These are phyloP conservation scores for Catamblyrhynchus diadema DNA, from an alignment of 2,797 vertebrate genomes.

Conservation along the genomic window DNA sequence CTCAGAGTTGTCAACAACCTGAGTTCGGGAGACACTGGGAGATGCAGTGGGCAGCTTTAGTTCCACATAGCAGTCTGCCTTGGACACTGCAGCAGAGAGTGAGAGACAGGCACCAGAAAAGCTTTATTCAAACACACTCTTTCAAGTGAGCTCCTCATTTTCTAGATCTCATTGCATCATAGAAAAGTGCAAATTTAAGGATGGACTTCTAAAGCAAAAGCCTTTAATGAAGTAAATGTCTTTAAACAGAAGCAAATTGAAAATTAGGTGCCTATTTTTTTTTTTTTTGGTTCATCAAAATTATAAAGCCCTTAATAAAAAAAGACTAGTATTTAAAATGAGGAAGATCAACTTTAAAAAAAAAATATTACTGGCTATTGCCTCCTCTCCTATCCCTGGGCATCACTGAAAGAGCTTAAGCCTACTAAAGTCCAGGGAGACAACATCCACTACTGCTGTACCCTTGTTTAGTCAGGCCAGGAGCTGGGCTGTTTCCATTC, in stretches of 20 bases:
- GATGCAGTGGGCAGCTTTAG: slow-evolving; percentile 75
- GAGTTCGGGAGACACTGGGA: slow-evolving; percentile 51
- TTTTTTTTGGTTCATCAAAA: background rate
- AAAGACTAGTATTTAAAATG: background rate
- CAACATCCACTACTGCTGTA: background rate
- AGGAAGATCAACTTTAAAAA: background rate
- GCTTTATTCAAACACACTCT: background rate
- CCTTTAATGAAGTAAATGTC: background rate
- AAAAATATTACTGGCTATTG: background rate
- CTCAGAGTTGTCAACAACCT: slow-evolving; percentile 71
- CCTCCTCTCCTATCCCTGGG: background rate
- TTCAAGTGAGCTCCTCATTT: background rate
- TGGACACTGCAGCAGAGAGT: slow-evolving; percentile 63
- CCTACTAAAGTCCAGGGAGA: background rate
- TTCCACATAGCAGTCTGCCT: slow-evolving; percentile 79
- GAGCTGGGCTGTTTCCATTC: background rate
- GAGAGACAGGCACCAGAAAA: background rate
- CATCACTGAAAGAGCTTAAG: background rate
- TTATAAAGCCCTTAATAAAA: background rate
- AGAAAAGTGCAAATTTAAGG: background rate
- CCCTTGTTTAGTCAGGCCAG: background rate
- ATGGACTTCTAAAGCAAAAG: background rate
- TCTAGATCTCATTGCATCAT: background rate
- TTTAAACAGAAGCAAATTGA: background rate
- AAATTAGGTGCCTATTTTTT: too few species aligned